Conservation (phyloP, 2,888 invertebrate species). For the Drosophila mercatorum region DNA sequence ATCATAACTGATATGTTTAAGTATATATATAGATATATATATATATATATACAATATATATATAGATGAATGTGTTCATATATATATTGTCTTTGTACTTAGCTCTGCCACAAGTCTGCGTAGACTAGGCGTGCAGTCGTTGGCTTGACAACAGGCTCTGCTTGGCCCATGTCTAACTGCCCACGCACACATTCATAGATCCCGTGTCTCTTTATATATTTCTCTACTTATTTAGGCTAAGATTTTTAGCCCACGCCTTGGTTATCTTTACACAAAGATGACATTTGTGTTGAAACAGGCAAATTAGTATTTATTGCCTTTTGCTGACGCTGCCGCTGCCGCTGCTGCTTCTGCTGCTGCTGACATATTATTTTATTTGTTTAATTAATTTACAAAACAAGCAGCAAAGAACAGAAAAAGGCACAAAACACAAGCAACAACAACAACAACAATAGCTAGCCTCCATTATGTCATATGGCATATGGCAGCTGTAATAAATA, state of each 20-base stretch:
- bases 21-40: neutral
- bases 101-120: conserved; percentile 24
- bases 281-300: conserved; percentile 77
- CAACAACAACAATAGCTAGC: conserved; percentile 9
- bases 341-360: conserved; percentile 41
- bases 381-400: conserved; percentile 76
- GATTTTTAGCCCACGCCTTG: conserved; percentile 23
- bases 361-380: conserved; percentile 81
- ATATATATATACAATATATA: neutral
- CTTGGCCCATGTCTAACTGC: neutral
- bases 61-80: neutral
- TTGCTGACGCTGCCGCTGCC: conserved; percentile 59
- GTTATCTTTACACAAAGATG: conserved; percentile 70
- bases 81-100: neutral
- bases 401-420: conserved; percentile 39
- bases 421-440: conserved; percentile 57
- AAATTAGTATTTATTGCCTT: conserved; percentile 76
- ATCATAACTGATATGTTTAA: conserved; percentile 17
- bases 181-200: neutral
- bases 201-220: conserved; percentile 2
- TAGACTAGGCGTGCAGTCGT: neutral
- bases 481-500: conserved; percentile 76
- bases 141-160: conserved; percentile 17
- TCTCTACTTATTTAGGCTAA: conserved; percentile 9
- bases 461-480: conserved; percentile 62